These are phyloP conservation scores for Ornithoptera alexandrae DNA, from an alignment of 2,888 invertebrate genomes.

Conservation along the genomic window DNA sequence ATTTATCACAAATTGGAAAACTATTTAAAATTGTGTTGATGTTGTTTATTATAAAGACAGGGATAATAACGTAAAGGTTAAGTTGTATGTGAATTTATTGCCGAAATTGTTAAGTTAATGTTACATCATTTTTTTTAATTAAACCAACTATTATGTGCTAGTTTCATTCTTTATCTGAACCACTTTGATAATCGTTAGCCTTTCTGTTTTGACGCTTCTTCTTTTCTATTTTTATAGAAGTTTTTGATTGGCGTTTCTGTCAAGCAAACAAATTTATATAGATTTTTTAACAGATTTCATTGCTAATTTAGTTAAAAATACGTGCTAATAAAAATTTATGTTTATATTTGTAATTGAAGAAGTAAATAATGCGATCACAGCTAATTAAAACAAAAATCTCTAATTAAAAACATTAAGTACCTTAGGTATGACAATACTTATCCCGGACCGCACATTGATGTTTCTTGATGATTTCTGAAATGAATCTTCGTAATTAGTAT, in stretches of 20 bases:
- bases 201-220: background rate
- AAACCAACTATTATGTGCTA: background rate
- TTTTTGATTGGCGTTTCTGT: slow-evolving; percentile 16
- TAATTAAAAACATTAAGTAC: slow-evolving; percentile 37
- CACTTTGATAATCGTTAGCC: background rate
- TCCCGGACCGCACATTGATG: slow-evolving; percentile 47
- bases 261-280: background rate
- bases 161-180: slow-evolving; percentile 1
- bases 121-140: background rate
- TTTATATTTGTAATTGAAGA: background rate
- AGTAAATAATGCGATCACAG: background rate
- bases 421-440: slow-evolving; percentile 55
- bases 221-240: slow-evolving; percentile 22
- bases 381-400: background rate
- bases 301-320: too few relatives aligned
- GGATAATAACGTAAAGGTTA: background rate
- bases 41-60: background rate
- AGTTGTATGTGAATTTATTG: background rate
- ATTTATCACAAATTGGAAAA: background rate
- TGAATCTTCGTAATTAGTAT: slow-evolving; percentile 2
- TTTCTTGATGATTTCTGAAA: slow-evolving; percentile 51
- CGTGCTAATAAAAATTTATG: too few relatives aligned
- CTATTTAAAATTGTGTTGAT: background rate
- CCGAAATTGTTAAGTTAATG: background rate
- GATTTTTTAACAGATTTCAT: too few relatives aligned